These are phyloP conservation scores for Hirtodrosophila confusa DNA, from an alignment of 2,888 invertebrate species.

Conservation along the genomic window DNA sequence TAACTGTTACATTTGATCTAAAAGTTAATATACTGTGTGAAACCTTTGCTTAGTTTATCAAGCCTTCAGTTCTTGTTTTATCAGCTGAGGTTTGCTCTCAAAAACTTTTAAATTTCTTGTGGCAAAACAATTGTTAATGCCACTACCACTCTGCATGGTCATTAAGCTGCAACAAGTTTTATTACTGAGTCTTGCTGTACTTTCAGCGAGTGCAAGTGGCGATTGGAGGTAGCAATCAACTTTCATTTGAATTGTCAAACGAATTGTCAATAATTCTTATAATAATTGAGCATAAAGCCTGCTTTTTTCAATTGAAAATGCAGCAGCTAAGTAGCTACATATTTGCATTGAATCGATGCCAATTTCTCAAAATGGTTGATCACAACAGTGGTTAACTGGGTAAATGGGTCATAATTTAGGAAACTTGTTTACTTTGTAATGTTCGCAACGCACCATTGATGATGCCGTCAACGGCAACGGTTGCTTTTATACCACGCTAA, in stretches of 20 bases:
- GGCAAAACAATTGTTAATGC: slow-evolving; percentile 44
- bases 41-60: no score
- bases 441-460: slow-evolving; percentile 41
- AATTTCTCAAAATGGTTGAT: slow-evolving; percentile 36
- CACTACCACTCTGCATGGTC: slow-evolving; percentile 49
- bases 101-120: slow-evolving; percentile 51
- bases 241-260: slow-evolving; percentile 82
- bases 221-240: slow-evolving; percentile 73
- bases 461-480: slow-evolving; percentile 26
- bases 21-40: no score
- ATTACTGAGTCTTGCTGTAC: slow-evolving; percentile 23
- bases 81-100: slow-evolving; percentile 51
- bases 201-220: slow-evolving; percentile 54
- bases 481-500: slow-evolving; percentile 37
- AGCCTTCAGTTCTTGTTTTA: slow-evolving; percentile 11
- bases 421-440: slow-evolving; percentile 78
- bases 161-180: slow-evolving; percentile 49
- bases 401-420: slow-evolving; percentile 84
- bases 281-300: slow-evolving; percentile 29
- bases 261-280: slow-evolving; percentile 58
- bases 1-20: no score
- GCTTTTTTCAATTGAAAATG: slow-evolving; percentile 16
- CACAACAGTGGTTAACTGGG: slow-evolving; percentile 69
- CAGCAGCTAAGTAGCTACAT: slow-evolving; percentile 7
- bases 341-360: slow-evolving; percentile 41